Base-by-base conservation (phyloP, 2,113 vertebrate genomes). In the Electrona antarctica region DNA sequence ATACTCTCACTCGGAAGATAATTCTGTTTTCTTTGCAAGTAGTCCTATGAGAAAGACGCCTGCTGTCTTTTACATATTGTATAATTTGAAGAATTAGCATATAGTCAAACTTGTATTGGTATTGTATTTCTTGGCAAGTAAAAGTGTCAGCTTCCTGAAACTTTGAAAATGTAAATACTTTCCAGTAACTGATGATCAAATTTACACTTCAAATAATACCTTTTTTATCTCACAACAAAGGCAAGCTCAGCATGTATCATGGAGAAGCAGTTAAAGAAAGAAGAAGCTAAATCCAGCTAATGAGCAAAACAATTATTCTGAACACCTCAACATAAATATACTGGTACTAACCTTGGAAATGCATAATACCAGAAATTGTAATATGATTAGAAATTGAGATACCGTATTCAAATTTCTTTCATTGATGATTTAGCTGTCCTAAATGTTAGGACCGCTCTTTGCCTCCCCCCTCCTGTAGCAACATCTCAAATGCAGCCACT, bases 71-170 rank as follows among this genome's bases (percentile, higher is more conserved):
- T 6, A 41, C 33, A 41, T 41, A 4, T 3, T 41, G 33, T 41
- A 41, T 41, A 41, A 41, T 41, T 41, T 41, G 33, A 33, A 33
- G 5, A n/a, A 66, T 65, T n/a, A 47, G 51, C 71, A 76, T 64
- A 8, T 64, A 8, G 41, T 49, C 4, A 78, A 76, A 79, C 74
- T 52, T 33, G 10, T 49, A 69, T 10, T 71, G 13, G 21, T 21
- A 21, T 21, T 21, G 21, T 21, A 69, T 63, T 48, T 67, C 47
- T 52, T 49, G 7, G 54, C 9, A 15, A 33, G 8, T 13, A 29
- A n/a, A 41, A 6, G 33, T 41, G 33, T 33, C 15, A 10, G 6
- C 7, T 10, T 29, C 50, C 55, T 15, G 49, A 46, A 50, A 10
- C 7, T 51, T 41, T 62, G 13, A 54, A 74, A 52, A 29, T 8